Conservation (phyloP, 2,888 invertebrate genomes). For the Agrotis ipsilon region DNA sequence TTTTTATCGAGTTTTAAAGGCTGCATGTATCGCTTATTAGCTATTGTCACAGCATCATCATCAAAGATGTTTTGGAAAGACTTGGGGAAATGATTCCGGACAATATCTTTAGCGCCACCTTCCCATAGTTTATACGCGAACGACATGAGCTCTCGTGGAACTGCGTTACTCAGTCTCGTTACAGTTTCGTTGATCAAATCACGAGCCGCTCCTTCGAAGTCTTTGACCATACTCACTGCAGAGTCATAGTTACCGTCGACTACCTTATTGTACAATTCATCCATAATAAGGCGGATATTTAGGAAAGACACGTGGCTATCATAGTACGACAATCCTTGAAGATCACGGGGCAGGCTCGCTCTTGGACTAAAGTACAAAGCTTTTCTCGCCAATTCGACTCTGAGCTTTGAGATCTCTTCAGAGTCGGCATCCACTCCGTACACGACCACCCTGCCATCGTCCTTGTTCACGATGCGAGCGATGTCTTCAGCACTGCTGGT, state of each 20-base stretch:
- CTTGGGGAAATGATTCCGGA: slow-evolving; percentile 64
- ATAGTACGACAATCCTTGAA: slow-evolving; percentile 65
- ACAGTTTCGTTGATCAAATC: slow-evolving; percentile 49
- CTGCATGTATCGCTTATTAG: slow-evolving; percentile 59
- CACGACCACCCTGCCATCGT: slow-evolving; percentile 66
- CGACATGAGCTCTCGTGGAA: slow-evolving; percentile 54
- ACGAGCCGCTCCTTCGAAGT: slow-evolving; percentile 36
- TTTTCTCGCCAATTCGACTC: slow-evolving; percentile 55
- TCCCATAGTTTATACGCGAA: slow-evolving; percentile 70
- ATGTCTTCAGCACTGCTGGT: slow-evolving; percentile 70
- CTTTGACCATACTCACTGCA: slow-evolving; percentile 61
- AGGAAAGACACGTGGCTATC: slow-evolving; percentile 62
- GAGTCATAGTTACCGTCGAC: slow-evolving; percentile 52
- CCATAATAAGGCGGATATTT: slow-evolving; percentile 51
- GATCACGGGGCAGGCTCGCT: slow-evolving; percentile 53
- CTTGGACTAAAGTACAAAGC: slow-evolving; percentile 50
- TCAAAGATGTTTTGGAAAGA: slow-evolving; percentile 63
- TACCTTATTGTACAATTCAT: slow-evolving; percentile 61
- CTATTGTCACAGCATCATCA: slow-evolving; percentile 60
- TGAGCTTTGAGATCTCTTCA: slow-evolving; percentile 60
- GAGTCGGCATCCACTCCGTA: slow-evolving; percentile 62
- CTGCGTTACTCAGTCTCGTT: slow-evolving; percentile 48
- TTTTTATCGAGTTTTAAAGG: slow-evolving; percentile 62
- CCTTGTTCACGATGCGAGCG: slow-evolving; percentile 67
- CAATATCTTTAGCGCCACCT: slow-evolving; percentile 48